Percentiles rank a stretch among this genome's conserved stretches.
Evolutionary conservation across 2,888 invertebrate species (phyloP).

Genomic region (Tetramorium bicarinatum): DNA sequence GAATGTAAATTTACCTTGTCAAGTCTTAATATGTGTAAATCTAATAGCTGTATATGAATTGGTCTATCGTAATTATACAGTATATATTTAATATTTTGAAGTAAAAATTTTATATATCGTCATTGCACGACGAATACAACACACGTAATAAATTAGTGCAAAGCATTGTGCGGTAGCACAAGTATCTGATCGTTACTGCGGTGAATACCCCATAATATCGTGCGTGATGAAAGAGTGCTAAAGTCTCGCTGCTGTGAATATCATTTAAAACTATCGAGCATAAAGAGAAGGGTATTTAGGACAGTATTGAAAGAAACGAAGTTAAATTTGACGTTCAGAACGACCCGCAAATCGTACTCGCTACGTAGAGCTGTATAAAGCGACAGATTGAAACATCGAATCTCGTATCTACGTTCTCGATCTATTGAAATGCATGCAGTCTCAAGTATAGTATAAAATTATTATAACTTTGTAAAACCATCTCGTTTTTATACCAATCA

Average conservation of each 20-base stretch:
- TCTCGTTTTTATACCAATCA: slow-evolving; percentile 37
- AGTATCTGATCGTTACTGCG: slow-evolving; percentile 52
- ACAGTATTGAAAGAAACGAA: slow-evolving; percentile 33
- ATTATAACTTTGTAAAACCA: slow-evolving; percentile 47
- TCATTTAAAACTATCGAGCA: slow-evolving; percentile 41
- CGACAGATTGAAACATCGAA: slow-evolving; percentile 53
- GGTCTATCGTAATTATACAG: slow-evolving; percentile 10
- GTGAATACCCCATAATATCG: slow-evolving; percentile 53
- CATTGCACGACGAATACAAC: neutral
- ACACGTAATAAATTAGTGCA: slow-evolving; percentile 60
- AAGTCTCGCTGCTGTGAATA: slow-evolving; percentile 40
- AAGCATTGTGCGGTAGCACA: slow-evolving; percentile 65
- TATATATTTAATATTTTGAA: neutral
- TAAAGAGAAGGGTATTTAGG: slow-evolving; percentile 47
- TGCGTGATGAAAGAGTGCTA: slow-evolving; percentile 69
- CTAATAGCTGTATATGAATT: slow-evolving; percentile 9
- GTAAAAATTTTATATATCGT: neutral
- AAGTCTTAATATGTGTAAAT: slow-evolving; percentile 2
- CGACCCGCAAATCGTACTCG: slow-evolving; percentile 47
- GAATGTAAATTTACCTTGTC: slow-evolving; percentile 24
- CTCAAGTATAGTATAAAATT: slow-evolving; percentile 59
- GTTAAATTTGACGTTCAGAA: slow-evolving; percentile 32
- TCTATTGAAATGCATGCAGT: slow-evolving; percentile 68
- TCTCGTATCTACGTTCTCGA: slow-evolving; percentile 55
- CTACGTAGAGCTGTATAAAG: slow-evolving; percentile 61